Percentiles rank a stretch among this genome's conserved stretches.
Conservation (phyloP, 1,140 invertebrate genomes). For the Aphelenchoides fujianensis region DNA sequence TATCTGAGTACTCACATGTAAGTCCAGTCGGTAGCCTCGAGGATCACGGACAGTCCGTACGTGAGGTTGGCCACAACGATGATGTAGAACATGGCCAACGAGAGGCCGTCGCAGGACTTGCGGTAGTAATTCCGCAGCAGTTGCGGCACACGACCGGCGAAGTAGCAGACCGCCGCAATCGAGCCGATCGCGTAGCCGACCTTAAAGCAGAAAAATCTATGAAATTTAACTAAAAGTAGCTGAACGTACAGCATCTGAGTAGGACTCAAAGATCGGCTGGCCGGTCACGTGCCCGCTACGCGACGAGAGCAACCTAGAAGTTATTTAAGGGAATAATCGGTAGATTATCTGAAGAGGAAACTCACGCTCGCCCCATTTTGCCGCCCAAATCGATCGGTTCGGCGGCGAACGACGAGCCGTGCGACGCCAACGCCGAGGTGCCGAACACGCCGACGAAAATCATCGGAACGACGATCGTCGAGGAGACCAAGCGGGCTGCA, state of each 20-base stretch:
- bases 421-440: conserved; percentile 22
- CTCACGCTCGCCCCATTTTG: conserved; percentile 5
- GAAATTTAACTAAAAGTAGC: conserved; percentile 23
- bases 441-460: conserved; percentile 48
- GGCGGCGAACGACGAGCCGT: background rate
- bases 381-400: background rate
- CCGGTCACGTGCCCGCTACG: conserved; percentile 6
- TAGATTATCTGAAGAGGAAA: background rate
- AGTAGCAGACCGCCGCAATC: conserved; percentile 59
- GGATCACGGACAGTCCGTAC: conserved; percentile 53
- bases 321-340: background rate
- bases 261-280: conserved; percentile 47
- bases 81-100: conserved; percentile 61
- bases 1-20: conserved; percentile 37
- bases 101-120: conserved; percentile 58
- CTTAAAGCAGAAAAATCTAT: conserved; percentile 35
- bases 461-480: conserved; percentile 41
- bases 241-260: conserved; percentile 35
- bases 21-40: conserved; percentile 58
- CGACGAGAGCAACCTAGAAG: background rate
- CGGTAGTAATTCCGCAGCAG: conserved; percentile 60
- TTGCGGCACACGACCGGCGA: conserved; percentile 59
- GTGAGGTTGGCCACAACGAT: conserved; percentile 62
- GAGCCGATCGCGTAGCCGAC: conserved; percentile 60
- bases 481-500: conserved; percentile 22